Conservation (phyloP, 1,140 invertebrate species). For the Zophobas morio region DNA sequence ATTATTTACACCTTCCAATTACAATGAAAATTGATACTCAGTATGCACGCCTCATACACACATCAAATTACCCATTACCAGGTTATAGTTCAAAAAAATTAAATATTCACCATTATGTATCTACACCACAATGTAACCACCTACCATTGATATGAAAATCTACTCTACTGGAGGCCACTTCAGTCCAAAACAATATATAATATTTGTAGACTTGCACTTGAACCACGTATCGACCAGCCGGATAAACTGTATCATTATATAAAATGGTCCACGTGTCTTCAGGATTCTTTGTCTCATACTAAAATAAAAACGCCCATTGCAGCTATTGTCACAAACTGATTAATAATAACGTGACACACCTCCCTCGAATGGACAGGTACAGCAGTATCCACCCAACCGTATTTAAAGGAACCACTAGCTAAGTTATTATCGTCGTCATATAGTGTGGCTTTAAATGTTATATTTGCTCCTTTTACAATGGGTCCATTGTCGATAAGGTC, state of each 20-base stretch:
- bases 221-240: constrained; percentile 74
- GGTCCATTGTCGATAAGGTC: constrained; percentile 71
- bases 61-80: too few relatives aligned
- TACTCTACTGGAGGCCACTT: constrained; percentile 67
- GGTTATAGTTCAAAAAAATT: too few relatives aligned
- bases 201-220: constrained; percentile 72
- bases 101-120: too few relatives aligned
- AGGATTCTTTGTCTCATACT: constrained; percentile 65
- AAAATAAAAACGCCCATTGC: constrained; percentile 51
- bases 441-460: constrained; percentile 76
- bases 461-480: constrained; percentile 75
- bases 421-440: constrained; percentile 65
- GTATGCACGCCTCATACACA: too few relatives aligned
- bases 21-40: too few relatives aligned
- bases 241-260: constrained; percentile 70
- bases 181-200: constrained; percentile 64
- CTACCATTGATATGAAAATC: constrained; percentile 76
- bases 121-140: constrained; percentile 26
- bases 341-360: constrained; percentile 66
- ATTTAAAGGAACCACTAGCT: constrained; percentile 67
- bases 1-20: too few relatives aligned
- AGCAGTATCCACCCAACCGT: constrained; percentile 73
- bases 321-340: constrained; percentile 41
- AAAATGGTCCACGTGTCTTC: constrained; percentile 71
- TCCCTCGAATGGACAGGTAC: constrained; percentile 68